Evolutionary conservation across 2,113 vertebrate species (phyloP), one percentile per base, ranked within the genome.

Genomic region (Oreochromis spilurus): DNA sequence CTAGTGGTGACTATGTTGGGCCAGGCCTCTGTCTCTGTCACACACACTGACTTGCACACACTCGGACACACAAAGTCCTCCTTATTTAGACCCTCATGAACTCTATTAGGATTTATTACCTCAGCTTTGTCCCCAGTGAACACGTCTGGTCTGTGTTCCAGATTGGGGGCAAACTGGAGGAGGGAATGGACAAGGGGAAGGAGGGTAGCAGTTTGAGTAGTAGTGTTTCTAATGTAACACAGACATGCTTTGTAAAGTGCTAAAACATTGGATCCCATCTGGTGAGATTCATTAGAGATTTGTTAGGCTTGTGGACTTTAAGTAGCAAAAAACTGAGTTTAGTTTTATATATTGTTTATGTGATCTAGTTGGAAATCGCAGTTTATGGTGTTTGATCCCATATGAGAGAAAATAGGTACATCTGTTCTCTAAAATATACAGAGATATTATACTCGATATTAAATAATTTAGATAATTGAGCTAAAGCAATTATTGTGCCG

Each of bases 51-150:
- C 72, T 86, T 62, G 12, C 48, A 84, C 81, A 85, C 29, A 82
- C 58, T n/a, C 17, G 53, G 24, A 81, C 84, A 83, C 86, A 95
- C 92, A 95, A 93, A 93, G 93, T 86, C 72, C 87, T 84, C 88
- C 90, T 94, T 94, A 93, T 93, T 90, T 91, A 87, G 89, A 91
- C 90, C 87, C 87, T 87, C 84, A 86, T 93, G 88, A 94, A 94
- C 93, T 91, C 91, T 83, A 89, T 95, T 93, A 94, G 88, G 81
- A 88, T 95, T 94, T 93, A 91, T 90, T 93, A 91, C 91, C 84
- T 83, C 81, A 81, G 88, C 87, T 88, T 92, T 93, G 91, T 93
- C 90, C 90, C 89, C 43, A 54, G 91, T 88, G 88, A 91, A 84
- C 91, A 91, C 2, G 84, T 88, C 89, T 91, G 90, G 81, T 65